Conservation (phyloP, 1,140 invertebrate species). For the Kradibia gibbosae region DNA sequence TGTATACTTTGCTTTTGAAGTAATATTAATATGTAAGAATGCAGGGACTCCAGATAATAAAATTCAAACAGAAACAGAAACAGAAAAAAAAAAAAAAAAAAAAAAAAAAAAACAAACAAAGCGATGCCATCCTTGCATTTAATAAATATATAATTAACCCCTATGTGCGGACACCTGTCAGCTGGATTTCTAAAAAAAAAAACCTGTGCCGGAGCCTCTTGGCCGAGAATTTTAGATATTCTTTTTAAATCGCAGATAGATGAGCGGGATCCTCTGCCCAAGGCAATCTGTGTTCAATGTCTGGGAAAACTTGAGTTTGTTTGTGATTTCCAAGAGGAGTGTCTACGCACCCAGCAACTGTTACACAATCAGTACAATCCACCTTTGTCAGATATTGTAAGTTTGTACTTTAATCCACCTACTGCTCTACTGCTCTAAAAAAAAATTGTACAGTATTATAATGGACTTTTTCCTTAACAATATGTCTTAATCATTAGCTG, state of each 20-base stretch:
- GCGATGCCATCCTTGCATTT: too few species aligned
- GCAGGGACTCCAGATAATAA: too few species aligned
- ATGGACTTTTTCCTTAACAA: background rate
- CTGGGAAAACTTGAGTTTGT: constrained; percentile 72
- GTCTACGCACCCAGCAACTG: constrained; percentile 69
- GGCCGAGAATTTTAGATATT: constrained; percentile 37
- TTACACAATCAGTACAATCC: constrained; percentile 68
- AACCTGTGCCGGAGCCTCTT: constrained; percentile 16
- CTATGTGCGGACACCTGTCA: background rate
- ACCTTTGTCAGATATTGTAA: constrained; percentile 67
- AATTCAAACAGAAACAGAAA: too few species aligned
- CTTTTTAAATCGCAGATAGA: constrained; percentile 70
- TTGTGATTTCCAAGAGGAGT: constrained; percentile 73
- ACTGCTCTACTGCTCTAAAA: constrained; percentile 58
- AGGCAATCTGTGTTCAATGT: constrained; percentile 72
- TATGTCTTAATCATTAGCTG: background rate
- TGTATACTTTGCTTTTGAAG: background rate
- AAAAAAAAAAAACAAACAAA: background rate
- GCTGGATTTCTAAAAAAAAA: constrained; percentile 33
- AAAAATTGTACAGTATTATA: constrained; percentile 40
- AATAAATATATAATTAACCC: constrained; percentile 17
- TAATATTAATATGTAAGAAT: too few species aligned
- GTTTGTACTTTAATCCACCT: constrained; percentile 61
- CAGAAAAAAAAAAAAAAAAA: too few species aligned
- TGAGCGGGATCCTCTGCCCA: constrained; percentile 70